phyloP scores from a whole-genome alignment of 2,797 vertebrate genomes.

The Phrynocephalus forsythii region DNA sequence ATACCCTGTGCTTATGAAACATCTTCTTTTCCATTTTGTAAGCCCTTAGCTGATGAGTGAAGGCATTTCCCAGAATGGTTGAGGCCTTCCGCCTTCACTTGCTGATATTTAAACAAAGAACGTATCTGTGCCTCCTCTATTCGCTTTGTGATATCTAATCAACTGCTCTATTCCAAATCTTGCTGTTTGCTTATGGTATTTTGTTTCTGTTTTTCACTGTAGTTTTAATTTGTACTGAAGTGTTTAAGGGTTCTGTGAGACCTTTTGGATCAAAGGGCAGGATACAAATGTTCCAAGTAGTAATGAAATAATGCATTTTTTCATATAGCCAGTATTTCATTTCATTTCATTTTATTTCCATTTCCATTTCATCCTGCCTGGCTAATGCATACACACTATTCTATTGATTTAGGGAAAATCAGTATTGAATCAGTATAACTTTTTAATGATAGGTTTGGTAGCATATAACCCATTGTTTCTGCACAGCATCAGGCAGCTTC shows the following conservation, averaged over 20 bases:
- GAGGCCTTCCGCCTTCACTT: not conserved
- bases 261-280: not conserved
- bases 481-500: conserved; percentile 81
- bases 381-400: too few relatives aligned
- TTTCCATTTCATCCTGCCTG: too few relatives aligned
- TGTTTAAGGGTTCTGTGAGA: not conserved
- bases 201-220: not conserved
- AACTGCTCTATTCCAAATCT: not conserved
- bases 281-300: not conserved
- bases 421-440: not conserved
- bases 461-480: conserved; percentile 33
- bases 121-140: not conserved
- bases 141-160: not conserved
- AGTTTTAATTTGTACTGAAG: not conserved
- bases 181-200: conserved; percentile 3
- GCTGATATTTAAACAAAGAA: not conserved
- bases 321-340: not conserved
- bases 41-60: too few relatives aligned
- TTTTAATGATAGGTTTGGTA: not conserved
- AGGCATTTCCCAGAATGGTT: not conserved
- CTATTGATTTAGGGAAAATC: not conserved
- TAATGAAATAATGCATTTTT: not conserved
- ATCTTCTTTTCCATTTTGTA: not conserved
- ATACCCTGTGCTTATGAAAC: too few relatives aligned
- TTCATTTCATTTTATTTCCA: too few relatives aligned